Evolutionary conservation across 2,797 vertebrate genomes (phyloP), one percentile per base, ranked within the genome.

Genomic region (Hylomyscus alleni): DNA sequence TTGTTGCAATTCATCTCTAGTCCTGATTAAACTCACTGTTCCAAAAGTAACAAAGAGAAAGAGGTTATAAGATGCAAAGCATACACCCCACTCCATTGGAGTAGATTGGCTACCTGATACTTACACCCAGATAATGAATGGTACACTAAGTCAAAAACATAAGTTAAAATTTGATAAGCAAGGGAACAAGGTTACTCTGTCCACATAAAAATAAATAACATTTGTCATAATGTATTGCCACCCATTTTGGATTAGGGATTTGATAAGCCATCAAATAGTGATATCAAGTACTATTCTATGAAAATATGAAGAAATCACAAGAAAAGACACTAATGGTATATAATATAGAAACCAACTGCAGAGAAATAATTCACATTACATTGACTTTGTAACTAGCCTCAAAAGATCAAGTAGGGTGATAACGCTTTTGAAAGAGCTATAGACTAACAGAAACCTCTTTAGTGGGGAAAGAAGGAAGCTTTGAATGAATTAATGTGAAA

Each of bases 41-140:
- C 83, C 81, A 86, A 14, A 95, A 78, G 22, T 69, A 82, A 89
- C 86, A 91, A 91, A 86, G 92, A 80, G 37, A 92, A 94, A 95
- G 0, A 52, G 50, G 12, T 34, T 80, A 26, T 8, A 91, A 85
- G 81, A 87, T 72, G 56, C 20, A 92, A 96, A 96, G 86, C 31
- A 92, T 7, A 69, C 20, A 83, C n/a, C 54, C 85, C 8, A 6
- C 19, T 76, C 77, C 80, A 85, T 17, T 52, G 77, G 2, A 90
- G 40, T 12, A 29, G 34, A 5, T 82, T 76, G 90, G 7, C 31
- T 40, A 37, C 58, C 40, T 77, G 56, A 93, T 81, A 83, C 11
- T 34, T 11, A 82, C 13, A 17, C 14, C 92, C 24, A 84, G 88
- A 75, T 40, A 78, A 92, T 89, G 52, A 83, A 92, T 89, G 52